These are phyloP conservation scores for Psittacara wagleri DNA, from an alignment of 2,113 vertebrate species.

Conservation along the genomic window DNA sequence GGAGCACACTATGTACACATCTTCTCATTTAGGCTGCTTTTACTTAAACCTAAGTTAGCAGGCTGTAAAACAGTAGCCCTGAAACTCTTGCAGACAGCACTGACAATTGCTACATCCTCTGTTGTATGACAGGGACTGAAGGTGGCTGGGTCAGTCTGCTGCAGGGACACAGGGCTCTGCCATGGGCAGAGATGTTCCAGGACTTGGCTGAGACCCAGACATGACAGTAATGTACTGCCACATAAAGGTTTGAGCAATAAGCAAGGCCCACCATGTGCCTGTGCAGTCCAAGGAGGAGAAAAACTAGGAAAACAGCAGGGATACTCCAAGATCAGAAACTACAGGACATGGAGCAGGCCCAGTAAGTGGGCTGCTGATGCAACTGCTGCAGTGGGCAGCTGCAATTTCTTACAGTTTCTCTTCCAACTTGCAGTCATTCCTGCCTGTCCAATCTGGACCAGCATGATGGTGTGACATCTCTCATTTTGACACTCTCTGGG, in stretches of 20 bases:
- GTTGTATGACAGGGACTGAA: rapidly evolving
- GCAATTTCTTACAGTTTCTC: background rate
- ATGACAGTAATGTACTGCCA: rapidly evolving
- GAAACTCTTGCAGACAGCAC: background rate
- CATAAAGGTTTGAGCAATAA: background rate
- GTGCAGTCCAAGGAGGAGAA: background rate
- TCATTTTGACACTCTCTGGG: background rate
- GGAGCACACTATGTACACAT: rapidly evolving
- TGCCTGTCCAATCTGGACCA: background rate
- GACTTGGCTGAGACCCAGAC: background rate
- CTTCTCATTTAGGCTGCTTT: background rate
- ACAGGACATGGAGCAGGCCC: background rate
- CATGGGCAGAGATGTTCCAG: background rate
- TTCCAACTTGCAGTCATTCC: background rate
- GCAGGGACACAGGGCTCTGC: background rate
- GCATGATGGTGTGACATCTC: background rate
- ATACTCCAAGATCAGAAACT: background rate
- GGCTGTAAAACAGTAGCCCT: background rate
- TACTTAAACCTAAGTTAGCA: background rate
- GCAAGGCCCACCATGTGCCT: background rate
- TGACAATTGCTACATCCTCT: rapidly evolving
- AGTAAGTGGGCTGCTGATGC: background rate
- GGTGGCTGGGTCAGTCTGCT: rapidly evolving
- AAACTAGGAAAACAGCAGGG: background rate
- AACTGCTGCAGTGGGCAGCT: background rate